Evolutionary conservation across 2,797 vertebrate genomes (phyloP), one percentile per base, ranked within the genome.

Genomic region (Sebastes reedi): DNA sequence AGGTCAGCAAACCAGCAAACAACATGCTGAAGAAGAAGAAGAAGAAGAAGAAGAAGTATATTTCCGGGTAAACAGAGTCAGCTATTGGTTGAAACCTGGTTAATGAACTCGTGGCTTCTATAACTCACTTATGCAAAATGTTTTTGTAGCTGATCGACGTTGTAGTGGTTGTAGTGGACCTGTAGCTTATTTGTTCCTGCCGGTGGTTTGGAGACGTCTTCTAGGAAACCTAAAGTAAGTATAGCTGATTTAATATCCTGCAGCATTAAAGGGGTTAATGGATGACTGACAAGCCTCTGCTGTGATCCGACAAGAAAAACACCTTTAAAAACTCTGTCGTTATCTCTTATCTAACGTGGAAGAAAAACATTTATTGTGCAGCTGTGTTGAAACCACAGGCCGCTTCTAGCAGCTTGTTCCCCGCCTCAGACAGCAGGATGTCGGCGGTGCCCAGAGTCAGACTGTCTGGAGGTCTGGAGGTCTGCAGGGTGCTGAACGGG

Each of bases 401-500:
- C 11, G 14, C 24, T 1, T n/a, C 5, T 2, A n/a, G 69, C 14
- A 72, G 32, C 69, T 6, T 6, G 14, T 14, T 6, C 5, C 2
- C 0, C 36, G 9, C 7, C 16, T 0, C 20, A 24, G 1, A 16
- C 62, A 25, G 36, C 69, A 83, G 36, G 7, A 92, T 92, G 91
- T 68, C 85, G 4, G 7, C 68, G 24, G 87, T 93, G 11, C 88
- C 92, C 39, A 89, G 59, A 73, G 89, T 92, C 34, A 77, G 32
- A 3, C 82, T 93, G 66, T 59, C 90, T 9, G 87, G 87, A 30
- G 91, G 90, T 18, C 74, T 93, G 87, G 90, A 93, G 82, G 29
- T 94, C n/a, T 91, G 91, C 69, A 39, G 90, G 29, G 20, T 93
- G 22, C 75, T 92, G 46, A 91, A 92, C 78, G 92, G 92, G 50